These are phyloP conservation scores for Platysternon megacephalum DNA, from an alignment of 2,113 vertebrate genomes.

Conservation along the genomic window DNA sequence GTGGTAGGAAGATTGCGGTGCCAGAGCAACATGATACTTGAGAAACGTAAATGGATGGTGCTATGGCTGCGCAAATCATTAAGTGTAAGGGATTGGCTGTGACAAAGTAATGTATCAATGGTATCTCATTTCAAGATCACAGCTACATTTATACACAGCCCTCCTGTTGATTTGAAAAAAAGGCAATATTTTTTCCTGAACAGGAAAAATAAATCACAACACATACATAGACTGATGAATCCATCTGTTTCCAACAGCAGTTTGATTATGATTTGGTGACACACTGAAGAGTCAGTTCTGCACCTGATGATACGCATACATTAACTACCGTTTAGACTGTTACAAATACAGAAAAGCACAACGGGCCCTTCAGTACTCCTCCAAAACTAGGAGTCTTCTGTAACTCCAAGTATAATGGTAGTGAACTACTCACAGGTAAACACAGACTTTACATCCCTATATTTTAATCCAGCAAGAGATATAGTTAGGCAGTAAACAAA, in stretches of 20 bases:
- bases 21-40: not conserved
- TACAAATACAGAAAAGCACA: not conserved
- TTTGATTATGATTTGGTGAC: not conserved
- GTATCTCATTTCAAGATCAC: not conserved
- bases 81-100: not conserved
- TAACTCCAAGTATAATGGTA: not conserved
- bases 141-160: not conserved
- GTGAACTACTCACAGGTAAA: not conserved
- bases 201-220: not conserved
- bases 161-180: not conserved
- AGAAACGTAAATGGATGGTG: not conserved
- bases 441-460: not conserved
- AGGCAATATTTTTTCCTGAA: not conserved
- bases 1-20: not conserved
- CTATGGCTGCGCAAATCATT: not conserved
- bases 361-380: not conserved
- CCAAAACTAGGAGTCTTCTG: not conserved
- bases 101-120: not conserved
- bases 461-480: not conserved
- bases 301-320: not conserved
- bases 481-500: not conserved
- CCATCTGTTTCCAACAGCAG: not conserved
- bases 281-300: not conserved
- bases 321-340: not conserved
- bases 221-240: not conserved